Conservation (phyloP, 2,888 invertebrate species). For the Nebria salina region DNA sequence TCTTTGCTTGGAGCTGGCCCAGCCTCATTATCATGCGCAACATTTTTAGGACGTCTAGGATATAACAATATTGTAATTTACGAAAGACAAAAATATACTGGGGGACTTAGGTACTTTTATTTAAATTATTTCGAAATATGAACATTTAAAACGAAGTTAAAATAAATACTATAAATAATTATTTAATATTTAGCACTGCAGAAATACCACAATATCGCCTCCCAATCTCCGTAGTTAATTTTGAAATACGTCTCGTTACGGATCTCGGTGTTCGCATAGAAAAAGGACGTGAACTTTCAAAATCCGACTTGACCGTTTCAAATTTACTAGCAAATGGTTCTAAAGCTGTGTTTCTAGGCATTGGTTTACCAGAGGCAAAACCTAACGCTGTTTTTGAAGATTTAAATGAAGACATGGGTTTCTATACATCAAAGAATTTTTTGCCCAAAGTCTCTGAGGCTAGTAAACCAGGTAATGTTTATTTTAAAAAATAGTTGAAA, state of each 20-base stretch:
- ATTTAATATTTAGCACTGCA: conserved; percentile 72
- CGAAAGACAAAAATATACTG: conserved; percentile 86
- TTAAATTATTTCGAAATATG: not conserved
- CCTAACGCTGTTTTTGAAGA: conserved; percentile 78
- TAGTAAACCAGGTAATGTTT: conserved; percentile 76
- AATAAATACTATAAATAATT: too few relatives aligned
- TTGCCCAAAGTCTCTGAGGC: conserved; percentile 87
- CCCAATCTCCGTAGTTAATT: conserved; percentile 91
- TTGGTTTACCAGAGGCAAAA: conserved; percentile 93
- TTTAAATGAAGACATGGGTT: conserved; percentile 82
- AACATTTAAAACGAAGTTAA: too few relatives aligned
- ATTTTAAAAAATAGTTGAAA: not conserved
- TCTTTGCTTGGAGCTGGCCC: conserved; percentile 95
- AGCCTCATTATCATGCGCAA: conserved; percentile 95
- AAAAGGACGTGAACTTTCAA: conserved; percentile 76
- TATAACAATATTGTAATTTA: conserved; percentile 92
- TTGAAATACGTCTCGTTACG: conserved; percentile 89
- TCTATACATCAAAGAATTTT: conserved; percentile 95
- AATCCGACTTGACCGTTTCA: conserved; percentile 78
- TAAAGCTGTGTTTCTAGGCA: conserved; percentile 84
- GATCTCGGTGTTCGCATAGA: conserved; percentile 93
- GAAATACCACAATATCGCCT: conserved; percentile 98
- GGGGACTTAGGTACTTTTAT: conserved; percentile 81
- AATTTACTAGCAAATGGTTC: conserved; percentile 74
- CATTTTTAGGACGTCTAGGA: conserved; percentile 92